Conservation (phyloP, 1,140 invertebrate genomes). For the Hypothenemus hampei region DNA sequence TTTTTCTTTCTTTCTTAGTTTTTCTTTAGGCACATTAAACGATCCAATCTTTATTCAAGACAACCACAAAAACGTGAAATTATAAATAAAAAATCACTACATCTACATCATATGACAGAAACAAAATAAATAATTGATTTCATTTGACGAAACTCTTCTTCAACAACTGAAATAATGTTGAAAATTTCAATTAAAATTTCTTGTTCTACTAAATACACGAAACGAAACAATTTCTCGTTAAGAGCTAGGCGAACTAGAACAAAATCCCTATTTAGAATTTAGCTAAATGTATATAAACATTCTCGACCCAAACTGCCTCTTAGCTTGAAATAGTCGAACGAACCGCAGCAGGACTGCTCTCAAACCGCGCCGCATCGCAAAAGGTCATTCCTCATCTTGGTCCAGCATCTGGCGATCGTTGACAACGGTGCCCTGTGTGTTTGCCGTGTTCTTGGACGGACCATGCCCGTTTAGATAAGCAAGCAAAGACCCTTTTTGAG, state of each 20-base stretch:
- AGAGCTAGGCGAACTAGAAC: neutral
- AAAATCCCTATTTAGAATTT: neutral
- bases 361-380: slow-evolving; percentile 1
- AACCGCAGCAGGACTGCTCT: slow-evolving; percentile 1
- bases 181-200: neutral
- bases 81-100: too few species aligned
- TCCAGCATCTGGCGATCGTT: slow-evolving; percentile 8
- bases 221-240: neutral
- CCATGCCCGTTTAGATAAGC: slow-evolving; percentile 20
- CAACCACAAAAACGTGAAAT: too few species aligned
- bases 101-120: too few species aligned
- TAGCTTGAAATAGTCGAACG: neutral
- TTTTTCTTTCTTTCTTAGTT: too few species aligned
- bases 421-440: slow-evolving; percentile 13
- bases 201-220: neutral
- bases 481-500: slow-evolving; percentile 20
- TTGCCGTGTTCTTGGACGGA: slow-evolving; percentile 1
- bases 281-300: neutral
- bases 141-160: too few species aligned
- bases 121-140: too few species aligned
- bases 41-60: too few species aligned
- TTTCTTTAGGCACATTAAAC: too few species aligned
- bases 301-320: neutral
- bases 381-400: slow-evolving; percentile 12
- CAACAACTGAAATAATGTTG: neutral